These are phyloP conservation scores for Sceloporus tristichus DNA, from an alignment of 2,113 vertebrate genomes.

Conservation along the genomic window DNA sequence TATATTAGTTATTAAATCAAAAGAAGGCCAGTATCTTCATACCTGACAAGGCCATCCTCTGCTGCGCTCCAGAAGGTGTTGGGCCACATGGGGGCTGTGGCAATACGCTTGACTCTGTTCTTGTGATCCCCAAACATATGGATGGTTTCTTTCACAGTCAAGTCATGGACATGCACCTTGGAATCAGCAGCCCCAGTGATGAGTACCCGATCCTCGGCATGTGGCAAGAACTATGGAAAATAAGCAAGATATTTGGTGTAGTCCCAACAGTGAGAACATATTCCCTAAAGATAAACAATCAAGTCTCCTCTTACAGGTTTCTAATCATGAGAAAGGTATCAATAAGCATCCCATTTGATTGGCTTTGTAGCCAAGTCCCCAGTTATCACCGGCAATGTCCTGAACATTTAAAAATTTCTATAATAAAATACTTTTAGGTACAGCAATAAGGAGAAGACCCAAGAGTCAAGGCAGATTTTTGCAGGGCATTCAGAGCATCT, in stretches of 20 bases:
- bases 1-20: neutral
- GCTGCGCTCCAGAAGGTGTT: slow-evolving; percentile 99
- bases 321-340: neutral
- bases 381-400: neutral
- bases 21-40: slow-evolving; percentile 8
- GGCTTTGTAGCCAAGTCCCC: neutral
- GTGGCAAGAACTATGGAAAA: slow-evolving; percentile 90
- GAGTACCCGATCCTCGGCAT: slow-evolving; percentile 94
- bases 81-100: slow-evolving; percentile 98
- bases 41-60: slow-evolving; percentile 96
- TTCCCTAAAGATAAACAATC: neutral
- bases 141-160: slow-evolving; percentile 95
- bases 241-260: neutral
- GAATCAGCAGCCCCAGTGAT: slow-evolving; percentile 96
- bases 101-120: slow-evolving; percentile 96
- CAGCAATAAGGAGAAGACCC: neutral
- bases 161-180: slow-evolving; percentile 97
- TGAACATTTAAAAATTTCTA: neutral
- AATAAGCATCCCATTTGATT: neutral
- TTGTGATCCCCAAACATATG: slow-evolving; percentile 99
- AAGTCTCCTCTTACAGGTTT: neutral
- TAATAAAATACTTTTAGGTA: neutral
- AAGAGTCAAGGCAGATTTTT: neutral
- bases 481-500: neutral
- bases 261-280: neutral